Percentiles rank a stretch among this genome's conserved stretches.
phyloP scores from a whole-genome alignment of 1,140 invertebrate species.

The Platorchestia sp. region DNA sequence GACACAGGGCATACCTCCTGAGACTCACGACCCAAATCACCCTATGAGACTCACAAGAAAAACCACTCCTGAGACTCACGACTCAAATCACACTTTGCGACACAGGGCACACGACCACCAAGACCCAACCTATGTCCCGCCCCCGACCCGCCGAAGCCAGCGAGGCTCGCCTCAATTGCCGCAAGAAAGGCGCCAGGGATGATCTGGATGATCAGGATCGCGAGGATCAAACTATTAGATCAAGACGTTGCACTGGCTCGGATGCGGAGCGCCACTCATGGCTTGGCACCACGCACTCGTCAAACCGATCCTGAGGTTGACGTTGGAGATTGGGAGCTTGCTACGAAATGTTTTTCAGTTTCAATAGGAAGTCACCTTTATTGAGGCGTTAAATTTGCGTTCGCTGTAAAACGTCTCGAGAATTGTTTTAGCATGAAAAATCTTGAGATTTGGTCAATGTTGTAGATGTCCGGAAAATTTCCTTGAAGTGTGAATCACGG shows the following conservation, averaged over 20 bases:
- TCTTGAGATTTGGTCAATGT: not conserved
- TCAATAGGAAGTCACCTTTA: not conserved
- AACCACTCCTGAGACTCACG: no score
- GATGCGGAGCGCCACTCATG: not conserved
- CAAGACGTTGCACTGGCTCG: not conserved
- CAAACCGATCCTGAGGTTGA: not conserved
- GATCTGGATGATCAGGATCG: slow-evolving; percentile 20
- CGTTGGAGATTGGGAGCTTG: not conserved
- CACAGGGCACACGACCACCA: no score
- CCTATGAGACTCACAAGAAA: no score
- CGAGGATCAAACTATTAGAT: slow-evolving; percentile 24
- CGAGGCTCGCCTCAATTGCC: not conserved
- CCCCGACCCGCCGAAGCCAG: not conserved
- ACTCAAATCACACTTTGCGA: no score
- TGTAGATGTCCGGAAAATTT: not conserved
- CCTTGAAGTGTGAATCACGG: not conserved
- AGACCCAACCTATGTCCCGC: not conserved
- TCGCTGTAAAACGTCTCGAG: not conserved
- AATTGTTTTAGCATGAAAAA: not conserved
- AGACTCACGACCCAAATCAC: no score
- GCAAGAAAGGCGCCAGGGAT: slow-evolving; percentile 9
- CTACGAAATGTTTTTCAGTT: not conserved
- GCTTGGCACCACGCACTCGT: no score
- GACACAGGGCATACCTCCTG: no score
- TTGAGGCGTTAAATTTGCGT: not conserved